A percentile compares a stretch with the other conserved stretches of the same genome.
Evolutionary conservation across 2,888 invertebrate genomes (phyloP).

Genomic region (Tupiocoris notatus): DNA sequence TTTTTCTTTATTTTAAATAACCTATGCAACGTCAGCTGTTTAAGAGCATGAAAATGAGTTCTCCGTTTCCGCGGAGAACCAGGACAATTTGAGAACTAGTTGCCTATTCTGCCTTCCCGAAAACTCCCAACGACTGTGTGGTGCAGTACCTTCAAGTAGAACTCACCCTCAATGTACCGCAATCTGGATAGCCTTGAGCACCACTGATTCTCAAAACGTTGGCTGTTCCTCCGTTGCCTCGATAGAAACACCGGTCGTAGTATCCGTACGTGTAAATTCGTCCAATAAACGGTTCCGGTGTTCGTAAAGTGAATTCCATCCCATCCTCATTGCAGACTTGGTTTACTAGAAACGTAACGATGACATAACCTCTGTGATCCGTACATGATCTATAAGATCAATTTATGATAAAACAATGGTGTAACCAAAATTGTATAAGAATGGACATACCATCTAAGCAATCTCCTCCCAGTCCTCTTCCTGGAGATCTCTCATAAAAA

Average conservation of each 20-base stretch:
- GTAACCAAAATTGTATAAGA: neutral
- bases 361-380: too few species aligned
- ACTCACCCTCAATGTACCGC: slow-evolving; percentile 78
- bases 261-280: slow-evolving; percentile 89
- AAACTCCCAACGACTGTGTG: too few species aligned
- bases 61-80: too few species aligned
- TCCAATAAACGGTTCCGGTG: slow-evolving; percentile 85
- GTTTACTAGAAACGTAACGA: slow-evolving; percentile 63
- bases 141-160: too few species aligned
- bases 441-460: slow-evolving; percentile 75
- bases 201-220: slow-evolving; percentile 84
- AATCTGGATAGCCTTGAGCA: slow-evolving; percentile 89
- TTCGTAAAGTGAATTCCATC: slow-evolving; percentile 86
- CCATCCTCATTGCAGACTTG: slow-evolving; percentile 91
- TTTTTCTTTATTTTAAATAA: too few species aligned
- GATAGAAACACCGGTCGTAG: slow-evolving; percentile 86
- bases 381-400: neutral
- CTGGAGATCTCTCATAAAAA: slow-evolving; percentile 77
- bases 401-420: too few species aligned
- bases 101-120: too few species aligned
- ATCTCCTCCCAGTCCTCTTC: slow-evolving; percentile 71
- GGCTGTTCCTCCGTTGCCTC: slow-evolving; percentile 81
- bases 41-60: too few species aligned
- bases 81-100: too few species aligned
- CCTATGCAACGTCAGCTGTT: too few species aligned